Evolutionary conservation across 2,888 invertebrate species (phyloP), one percentile per base, ranked within the genome.

Genomic region (Plagodis pulveraria): DNA sequence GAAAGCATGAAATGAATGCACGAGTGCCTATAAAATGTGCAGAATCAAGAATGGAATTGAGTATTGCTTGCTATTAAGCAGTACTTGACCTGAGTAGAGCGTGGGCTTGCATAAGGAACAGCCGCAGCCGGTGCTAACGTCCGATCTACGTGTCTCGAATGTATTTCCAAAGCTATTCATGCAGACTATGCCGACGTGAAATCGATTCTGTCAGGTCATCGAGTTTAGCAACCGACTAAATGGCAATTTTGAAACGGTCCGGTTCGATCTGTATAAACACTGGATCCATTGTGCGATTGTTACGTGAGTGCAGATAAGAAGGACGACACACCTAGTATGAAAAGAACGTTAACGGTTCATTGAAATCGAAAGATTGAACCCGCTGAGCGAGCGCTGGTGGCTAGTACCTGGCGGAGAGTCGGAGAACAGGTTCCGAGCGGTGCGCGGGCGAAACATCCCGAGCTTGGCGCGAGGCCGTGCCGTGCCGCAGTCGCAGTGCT

Each of bases 311-410:
- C 72, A 79, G 86, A 89, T 86, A 87, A 84, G 82, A 86, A 85
- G 83, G 67, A 59, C 57, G 59, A 81, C 77, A 81, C 82, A 78
- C 79, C 83, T 75, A 76, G 83, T 38, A 38, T 50, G 78, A 86
- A 84, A 84, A 85, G 79, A 84, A 79, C 83, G 80, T 90, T 91
- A 92, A 91, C 91, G 91, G 91, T 91, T 90, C 87, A 91, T 90
- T 89, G 89, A 89, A 91, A 91, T 84, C 86, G 87, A 89, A 89
- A 89, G 84, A 74, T 55, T 60, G 55, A 43, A 75, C 74, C 67
- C 72, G 76, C 72, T 72, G 80, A 81, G 86, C 84, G 85, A 83
- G 81, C 78, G 86, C 81, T 75, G 76, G 72, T 71, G 60, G 72
- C 75, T 71, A 66, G 68, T 65, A 49, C 56, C 58, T 58, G 60